phyloP scores from a whole-genome alignment of 2,113 vertebrate genomes.

The Brachionichthys hirsutus region DNA sequence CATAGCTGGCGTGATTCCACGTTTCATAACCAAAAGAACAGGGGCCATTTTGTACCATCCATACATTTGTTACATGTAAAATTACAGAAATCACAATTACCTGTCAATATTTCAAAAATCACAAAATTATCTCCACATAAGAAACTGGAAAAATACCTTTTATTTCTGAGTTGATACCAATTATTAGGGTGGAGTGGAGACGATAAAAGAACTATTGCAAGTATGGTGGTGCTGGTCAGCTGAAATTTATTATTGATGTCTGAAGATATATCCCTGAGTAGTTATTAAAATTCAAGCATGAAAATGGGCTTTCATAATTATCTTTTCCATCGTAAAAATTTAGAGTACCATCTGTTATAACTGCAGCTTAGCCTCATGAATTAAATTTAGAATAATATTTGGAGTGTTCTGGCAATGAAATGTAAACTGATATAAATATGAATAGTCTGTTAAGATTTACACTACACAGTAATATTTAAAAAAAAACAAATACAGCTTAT shows the following conservation, averaged over 20 bases:
- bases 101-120: slow-evolving; percentile 46
- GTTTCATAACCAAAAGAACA: slow-evolving; percentile 47
- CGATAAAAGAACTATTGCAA: background rate
- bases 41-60: slow-evolving; percentile 13
- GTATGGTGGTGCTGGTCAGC: background rate
- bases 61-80: slow-evolving; percentile 28
- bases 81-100: slow-evolving; percentile 18
- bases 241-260: slow-evolving; percentile 23
- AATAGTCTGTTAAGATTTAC: background rate
- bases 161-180: slow-evolving; percentile 11
- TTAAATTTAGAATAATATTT: background rate
- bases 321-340: background rate
- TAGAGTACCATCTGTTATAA: background rate
- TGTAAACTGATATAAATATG: background rate
- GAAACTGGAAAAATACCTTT: slow-evolving; percentile 19
- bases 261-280: slow-evolving; percentile 9
- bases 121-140: slow-evolving; percentile 8
- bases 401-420: background rate
- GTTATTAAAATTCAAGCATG: background rate
- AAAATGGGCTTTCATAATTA: slow-evolving; percentile 2
- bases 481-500: slow-evolving; percentile 3
- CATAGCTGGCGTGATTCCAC: slow-evolving; percentile 46
- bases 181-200: slow-evolving; percentile 20
- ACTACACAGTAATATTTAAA: slow-evolving; percentile 1
- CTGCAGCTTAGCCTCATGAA: background rate